Conservation (phyloP, 92 coral and sea anemone species). For the Anthopleura xanthogrammica region DNA sequence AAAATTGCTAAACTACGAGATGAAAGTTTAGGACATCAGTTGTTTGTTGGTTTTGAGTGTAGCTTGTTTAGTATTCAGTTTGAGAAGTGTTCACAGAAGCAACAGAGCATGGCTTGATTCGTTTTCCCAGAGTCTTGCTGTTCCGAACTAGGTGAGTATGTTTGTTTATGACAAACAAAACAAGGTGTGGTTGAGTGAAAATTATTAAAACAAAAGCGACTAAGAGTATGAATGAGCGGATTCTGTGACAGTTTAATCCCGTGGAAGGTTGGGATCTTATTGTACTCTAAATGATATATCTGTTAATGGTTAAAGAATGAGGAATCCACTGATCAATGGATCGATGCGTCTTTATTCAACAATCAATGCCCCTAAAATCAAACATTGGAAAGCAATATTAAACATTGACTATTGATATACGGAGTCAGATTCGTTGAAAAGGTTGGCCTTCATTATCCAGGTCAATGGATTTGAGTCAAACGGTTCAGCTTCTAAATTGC, state of each 20-base stretch:
- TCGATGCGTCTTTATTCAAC: too few species aligned
- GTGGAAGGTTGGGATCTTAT: neutral
- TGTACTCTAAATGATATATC: neutral
- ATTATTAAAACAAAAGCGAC: neutral
- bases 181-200: neutral
- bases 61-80: too few species aligned
- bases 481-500: too few species aligned
- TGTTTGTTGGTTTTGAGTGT: too few species aligned
- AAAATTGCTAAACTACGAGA: too few species aligned
- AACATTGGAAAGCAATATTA: too few species aligned
- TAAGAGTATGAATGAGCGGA: neutral
- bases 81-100: neutral
- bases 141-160: neutral
- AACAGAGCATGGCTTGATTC: neutral
- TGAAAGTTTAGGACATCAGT: too few species aligned
- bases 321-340: neutral
- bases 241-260: slow-evolving; percentile 1
- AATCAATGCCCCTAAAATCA: too few species aligned
- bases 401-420: too few species aligned
- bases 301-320: neutral
- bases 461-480: too few species aligned
- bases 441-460: too few species aligned
- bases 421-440: too few species aligned
- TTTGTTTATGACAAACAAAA: neutral
- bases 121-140: neutral